Conservation (phyloP, 2,888 invertebrate species). For the Homarus gammarus region DNA sequence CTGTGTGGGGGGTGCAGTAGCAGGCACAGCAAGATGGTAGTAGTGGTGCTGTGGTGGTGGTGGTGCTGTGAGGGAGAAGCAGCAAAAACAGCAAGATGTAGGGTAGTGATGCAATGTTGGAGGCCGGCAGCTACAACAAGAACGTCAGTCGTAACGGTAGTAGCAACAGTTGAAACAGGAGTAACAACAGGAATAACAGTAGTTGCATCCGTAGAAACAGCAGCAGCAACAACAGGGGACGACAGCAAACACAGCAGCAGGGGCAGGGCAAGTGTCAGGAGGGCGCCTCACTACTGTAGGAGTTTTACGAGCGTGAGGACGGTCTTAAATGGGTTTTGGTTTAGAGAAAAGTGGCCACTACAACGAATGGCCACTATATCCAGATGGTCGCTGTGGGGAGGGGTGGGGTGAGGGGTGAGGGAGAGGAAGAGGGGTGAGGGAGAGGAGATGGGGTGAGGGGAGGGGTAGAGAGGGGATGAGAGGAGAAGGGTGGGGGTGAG, state of each 20-base stretch:
- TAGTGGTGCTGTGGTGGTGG: too few relatives aligned
- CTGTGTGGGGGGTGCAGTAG: too few relatives aligned
- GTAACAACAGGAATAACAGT: background rate
- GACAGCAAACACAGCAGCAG: background rate
- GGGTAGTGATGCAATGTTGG: too few relatives aligned
- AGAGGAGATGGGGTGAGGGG: too few relatives aligned
- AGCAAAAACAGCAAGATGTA: too few relatives aligned
- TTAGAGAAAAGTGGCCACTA: constrained; percentile 31
- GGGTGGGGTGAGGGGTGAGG: too few relatives aligned
- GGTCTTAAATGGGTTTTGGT: constrained; percentile 24
- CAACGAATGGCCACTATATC: constrained; percentile 1
- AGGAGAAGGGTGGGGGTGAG: background rate
- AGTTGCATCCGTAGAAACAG: background rate
- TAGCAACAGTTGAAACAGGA: background rate
- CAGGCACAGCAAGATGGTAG: too few relatives aligned
- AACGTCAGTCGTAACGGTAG: background rate
- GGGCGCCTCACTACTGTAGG: background rate
- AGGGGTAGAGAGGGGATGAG: too few relatives aligned
- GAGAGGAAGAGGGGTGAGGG: too few relatives aligned
- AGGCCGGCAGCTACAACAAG: background rate
- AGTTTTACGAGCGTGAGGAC: background rate
- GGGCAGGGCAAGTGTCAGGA: background rate
- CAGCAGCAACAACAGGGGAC: background rate
- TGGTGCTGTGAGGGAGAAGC: too few relatives aligned
- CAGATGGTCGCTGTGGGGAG: background rate